A percentile compares a stretch with the other conserved stretches of the same genome.
phyloP scores from a whole-genome alignment of 2,888 invertebrate genomes.

The Meloe dianella region DNA sequence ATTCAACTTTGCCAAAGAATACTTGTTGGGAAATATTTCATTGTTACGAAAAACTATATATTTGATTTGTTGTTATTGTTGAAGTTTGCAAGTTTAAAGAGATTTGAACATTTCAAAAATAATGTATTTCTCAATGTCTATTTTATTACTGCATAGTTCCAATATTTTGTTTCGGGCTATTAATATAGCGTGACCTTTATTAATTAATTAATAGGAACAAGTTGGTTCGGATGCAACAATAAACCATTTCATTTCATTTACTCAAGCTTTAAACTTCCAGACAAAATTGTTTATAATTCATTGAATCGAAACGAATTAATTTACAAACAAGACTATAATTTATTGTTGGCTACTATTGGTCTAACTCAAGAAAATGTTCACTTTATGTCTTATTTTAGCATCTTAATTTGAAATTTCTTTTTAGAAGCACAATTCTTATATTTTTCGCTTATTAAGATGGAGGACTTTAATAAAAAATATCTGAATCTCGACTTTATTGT shows the following conservation, averaged over 20 bases:
- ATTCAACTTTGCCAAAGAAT: slow-evolving; percentile 24
- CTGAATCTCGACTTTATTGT: neutral
- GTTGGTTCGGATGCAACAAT: neutral
- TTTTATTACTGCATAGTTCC: too few relatives aligned
- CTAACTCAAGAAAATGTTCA: neutral
- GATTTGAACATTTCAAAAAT: slow-evolving; percentile 11
- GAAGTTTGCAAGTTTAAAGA: slow-evolving; percentile 21
- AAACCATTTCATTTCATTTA: neutral
- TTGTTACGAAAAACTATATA: slow-evolving; percentile 19
- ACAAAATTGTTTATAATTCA: neutral
- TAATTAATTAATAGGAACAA: neutral
- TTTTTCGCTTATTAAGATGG: too few relatives aligned
- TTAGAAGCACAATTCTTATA: too few relatives aligned
- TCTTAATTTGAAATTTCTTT: too few relatives aligned
- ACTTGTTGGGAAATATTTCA: slow-evolving; percentile 28
- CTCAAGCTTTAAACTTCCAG: neutral
- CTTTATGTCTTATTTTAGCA: too few relatives aligned
- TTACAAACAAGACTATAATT: neutral
- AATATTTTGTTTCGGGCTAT: slow-evolving; percentile 1
- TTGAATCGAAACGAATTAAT: neutral
- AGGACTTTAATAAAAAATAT: neutral
- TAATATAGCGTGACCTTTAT: neutral
- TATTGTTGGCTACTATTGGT: neutral
- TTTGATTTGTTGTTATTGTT: slow-evolving; percentile 13
- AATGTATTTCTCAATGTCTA: too few relatives aligned